Base-by-base conservation (phyloP, 92 coral and sea anemone species). In the Nematostella vectensis region DNA sequence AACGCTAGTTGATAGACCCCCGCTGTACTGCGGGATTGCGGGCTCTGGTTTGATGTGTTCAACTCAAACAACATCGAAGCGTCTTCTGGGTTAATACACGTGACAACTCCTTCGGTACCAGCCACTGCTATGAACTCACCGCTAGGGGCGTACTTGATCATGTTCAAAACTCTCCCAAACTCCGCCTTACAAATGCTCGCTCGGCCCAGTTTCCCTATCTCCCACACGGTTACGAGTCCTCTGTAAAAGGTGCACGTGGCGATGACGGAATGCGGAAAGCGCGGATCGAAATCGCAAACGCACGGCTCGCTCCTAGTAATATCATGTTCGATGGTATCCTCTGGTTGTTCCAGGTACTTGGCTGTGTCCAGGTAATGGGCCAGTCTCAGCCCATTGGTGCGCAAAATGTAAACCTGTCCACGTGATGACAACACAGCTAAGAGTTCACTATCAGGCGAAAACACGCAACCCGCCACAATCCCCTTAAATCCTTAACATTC, bases 81-180 rank as follows among this genome's bases (percentile, higher is more conserved):
- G 53, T 77, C 68, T 23, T 77, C 74, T 4, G 73, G 44, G 47
- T 70, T 55, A 1, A 77, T 23, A 31, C 78, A 77, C 0, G 79
- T 55, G 28, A 77, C 69, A 16, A 67, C 45, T 1, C 73, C 78
- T 22, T 77, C 83, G n/a, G 59, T 63, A 26, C 73, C 70, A 3
- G 77, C 83, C 11, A 71, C 69, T 1, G 83, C 83, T 0, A 77
- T 18, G 8, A 77, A 4, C n/a, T 61, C 68, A 10, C 83, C 83
- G 31, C 70, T 67, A 0, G 83, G 63, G 11, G 83, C 62, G 45
- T 70, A 77, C 40, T 59, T 77, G 20, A 77, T 68, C n/a, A 72
- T 69, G 50, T 77, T 70, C 8, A 77, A 16, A 0, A 65, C 66
- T 31, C 74, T 58, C 19, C 44, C 52, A 9, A 77, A 70, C 3